phyloP scores from a whole-genome alignment of 2,888 invertebrate species.

The Lepidocyrtinus sp. region DNA sequence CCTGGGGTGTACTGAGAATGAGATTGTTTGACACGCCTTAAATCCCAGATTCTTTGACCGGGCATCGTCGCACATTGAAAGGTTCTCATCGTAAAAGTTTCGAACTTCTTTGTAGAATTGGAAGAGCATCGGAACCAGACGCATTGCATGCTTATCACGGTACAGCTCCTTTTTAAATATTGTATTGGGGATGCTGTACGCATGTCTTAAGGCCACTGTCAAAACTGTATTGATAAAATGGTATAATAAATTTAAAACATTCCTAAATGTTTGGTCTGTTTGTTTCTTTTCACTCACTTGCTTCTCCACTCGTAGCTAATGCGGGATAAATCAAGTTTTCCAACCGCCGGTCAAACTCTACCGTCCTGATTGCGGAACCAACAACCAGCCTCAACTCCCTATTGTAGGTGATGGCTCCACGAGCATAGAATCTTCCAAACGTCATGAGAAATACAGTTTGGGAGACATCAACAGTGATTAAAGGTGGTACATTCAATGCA shows the following conservation, averaged over 20 bases:
- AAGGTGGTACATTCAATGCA: slow-evolving; percentile 34
- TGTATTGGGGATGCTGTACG: slow-evolving; percentile 15
- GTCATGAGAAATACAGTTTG: slow-evolving; percentile 31
- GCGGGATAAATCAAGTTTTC: slow-evolving; percentile 33
- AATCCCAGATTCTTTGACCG: slow-evolving; percentile 12
- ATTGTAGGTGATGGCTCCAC: slow-evolving; percentile 34
- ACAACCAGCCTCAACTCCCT: slow-evolving; percentile 35
- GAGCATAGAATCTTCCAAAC: slow-evolving; percentile 46
- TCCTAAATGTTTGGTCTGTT: too few species aligned
- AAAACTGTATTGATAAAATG: background rate
- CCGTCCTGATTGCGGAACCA: slow-evolving; percentile 6
- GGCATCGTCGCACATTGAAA: slow-evolving; percentile 25
- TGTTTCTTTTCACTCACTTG: too few species aligned
- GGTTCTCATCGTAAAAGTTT: slow-evolving; percentile 34
- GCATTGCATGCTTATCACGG: background rate
- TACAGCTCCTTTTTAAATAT: slow-evolving; percentile 2
- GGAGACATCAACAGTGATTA: slow-evolving; percentile 22
- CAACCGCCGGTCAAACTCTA: background rate
- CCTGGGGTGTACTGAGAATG: slow-evolving; percentile 20
- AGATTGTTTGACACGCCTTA: slow-evolving; percentile 27
- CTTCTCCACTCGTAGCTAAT: slow-evolving; percentile 31
- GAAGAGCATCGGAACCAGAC: slow-evolving; percentile 28
- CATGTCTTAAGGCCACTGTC: background rate
- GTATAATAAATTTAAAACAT: too few species aligned
- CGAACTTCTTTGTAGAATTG: slow-evolving; percentile 22